phyloP scores from a whole-genome alignment of 2,113 vertebrate species.

The Blennius ocellaris region DNA sequence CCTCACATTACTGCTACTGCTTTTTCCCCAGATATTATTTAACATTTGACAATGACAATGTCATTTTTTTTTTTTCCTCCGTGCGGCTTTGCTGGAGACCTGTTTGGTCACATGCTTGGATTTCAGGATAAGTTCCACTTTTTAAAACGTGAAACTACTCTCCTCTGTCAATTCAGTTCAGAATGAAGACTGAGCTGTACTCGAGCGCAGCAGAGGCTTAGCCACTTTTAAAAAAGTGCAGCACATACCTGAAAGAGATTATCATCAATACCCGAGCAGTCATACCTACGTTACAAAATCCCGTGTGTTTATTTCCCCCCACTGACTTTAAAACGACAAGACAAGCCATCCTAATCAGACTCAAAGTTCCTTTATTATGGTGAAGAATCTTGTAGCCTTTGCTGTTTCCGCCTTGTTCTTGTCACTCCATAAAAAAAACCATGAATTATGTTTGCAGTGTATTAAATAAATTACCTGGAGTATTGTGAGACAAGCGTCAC shows the following conservation, averaged over 20 bases:
- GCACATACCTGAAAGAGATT: constrained; percentile 50
- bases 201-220: constrained; percentile 29
- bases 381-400: constrained; percentile 56
- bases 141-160: neutral
- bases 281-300: constrained; percentile 53
- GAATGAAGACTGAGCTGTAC: constrained; percentile 14
- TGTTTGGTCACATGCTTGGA: neutral
- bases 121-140: neutral
- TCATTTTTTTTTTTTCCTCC: neutral
- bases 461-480: constrained; percentile 72
- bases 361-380: constrained; percentile 50
- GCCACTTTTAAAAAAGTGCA: constrained; percentile 29
- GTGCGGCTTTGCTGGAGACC: neutral
- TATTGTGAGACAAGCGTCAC: constrained; percentile 41
- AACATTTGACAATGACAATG: neutral
- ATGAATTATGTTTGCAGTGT: constrained; percentile 71
- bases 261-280: constrained; percentile 45
- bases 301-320: constrained; percentile 39
- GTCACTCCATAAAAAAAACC: constrained; percentile 73
- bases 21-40: neutral
- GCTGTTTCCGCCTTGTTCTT: constrained; percentile 57
- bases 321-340: constrained; percentile 51
- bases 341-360: constrained; percentile 61
- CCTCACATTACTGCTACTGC: no score
- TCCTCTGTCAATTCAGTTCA: constrained; percentile 17